A percentile compares a stretch with the other conserved stretches of the same genome.
These are phyloP conservation scores for Kryptolebias ocellatus DNA, from an alignment of 2,797 vertebrate genomes.

Conservation along the genomic window DNA sequence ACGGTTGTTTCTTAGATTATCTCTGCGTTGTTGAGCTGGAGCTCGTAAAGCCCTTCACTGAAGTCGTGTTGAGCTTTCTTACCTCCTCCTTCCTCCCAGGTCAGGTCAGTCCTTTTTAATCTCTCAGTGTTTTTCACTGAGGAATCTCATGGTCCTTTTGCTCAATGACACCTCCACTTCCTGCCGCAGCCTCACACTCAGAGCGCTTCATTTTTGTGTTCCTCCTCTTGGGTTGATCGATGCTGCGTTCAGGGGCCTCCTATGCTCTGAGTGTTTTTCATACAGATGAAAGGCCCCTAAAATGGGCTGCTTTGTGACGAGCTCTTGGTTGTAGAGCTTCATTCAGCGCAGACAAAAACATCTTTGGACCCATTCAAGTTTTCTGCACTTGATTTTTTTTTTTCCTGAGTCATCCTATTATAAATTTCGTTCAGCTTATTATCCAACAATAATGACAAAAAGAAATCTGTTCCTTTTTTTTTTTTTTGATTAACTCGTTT, in stretches of 20 bases:
- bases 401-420: not conserved
- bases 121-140: slow-evolving; percentile 28
- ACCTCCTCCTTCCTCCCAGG: slow-evolving; percentile 18
- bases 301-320: not conserved
- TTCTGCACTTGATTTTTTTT: not conserved
- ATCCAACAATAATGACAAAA: not conserved
- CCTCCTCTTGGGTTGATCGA: slow-evolving; percentile 9
- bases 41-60: not conserved
- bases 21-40: slow-evolving; percentile 7
- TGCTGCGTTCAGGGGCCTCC: not conserved
- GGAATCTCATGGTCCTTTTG: slow-evolving; percentile 34
- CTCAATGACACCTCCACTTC: slow-evolving; percentile 21
- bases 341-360: not conserved
- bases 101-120: slow-evolving; percentile 24
- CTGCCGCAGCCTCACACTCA: slow-evolving; percentile 23
- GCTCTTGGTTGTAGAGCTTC: not conserved
- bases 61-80: slow-evolving; percentile 15
- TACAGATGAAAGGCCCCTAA: not conserved
- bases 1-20: slow-evolving; percentile 2
- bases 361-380: not conserved
- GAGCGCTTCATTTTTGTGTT: slow-evolving; percentile 8
- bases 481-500: not conserved
- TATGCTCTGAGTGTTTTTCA: slow-evolving; percentile 9
- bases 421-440: not conserved
- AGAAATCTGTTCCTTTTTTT: not conserved